Percentiles rank a stretch among this genome's conserved stretches.
These are phyloP conservation scores for Coelinius sp. DNA, from an alignment of 2,888 invertebrate species.

Conservation along the genomic window DNA sequence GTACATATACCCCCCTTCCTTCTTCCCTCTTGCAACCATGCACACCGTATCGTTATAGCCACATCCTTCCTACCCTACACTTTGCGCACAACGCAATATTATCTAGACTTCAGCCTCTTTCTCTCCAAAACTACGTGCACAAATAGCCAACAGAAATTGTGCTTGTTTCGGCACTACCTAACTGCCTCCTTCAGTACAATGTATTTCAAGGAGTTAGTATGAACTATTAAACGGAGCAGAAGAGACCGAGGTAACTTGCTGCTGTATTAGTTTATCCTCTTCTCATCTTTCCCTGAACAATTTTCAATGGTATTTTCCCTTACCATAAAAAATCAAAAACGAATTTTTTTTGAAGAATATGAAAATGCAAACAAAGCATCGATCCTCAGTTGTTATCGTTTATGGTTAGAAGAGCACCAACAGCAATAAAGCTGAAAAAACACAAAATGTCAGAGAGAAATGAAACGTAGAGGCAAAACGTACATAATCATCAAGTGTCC, in stretches of 20 bases:
- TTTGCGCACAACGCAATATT: conserved; percentile 59
- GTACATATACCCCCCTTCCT: conserved; percentile 49
- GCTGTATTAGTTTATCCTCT: too few species aligned
- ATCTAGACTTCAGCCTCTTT: conserved; percentile 56
- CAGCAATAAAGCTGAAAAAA: conserved; percentile 2
- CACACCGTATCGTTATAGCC: conserved; percentile 52
- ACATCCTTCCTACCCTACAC: conserved; percentile 56
- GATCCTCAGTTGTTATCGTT: not conserved
- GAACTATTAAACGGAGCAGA: conserved; percentile 39
- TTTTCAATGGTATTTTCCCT: too few species aligned
- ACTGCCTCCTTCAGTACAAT: conserved; percentile 53
- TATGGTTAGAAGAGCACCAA: not conserved
- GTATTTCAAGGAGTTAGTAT: conserved; percentile 42
- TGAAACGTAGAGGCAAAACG: conserved; percentile 51
- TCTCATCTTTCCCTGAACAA: conserved; percentile 23
- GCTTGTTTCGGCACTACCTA: conserved; percentile 61
- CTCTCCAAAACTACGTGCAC: conserved; percentile 56
- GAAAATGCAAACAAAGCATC: not conserved
- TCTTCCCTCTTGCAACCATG: conserved; percentile 27
- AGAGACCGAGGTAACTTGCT: not conserved
- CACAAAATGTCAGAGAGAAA: conserved; percentile 39
- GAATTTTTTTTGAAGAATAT: not conserved
- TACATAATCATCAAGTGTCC: conserved; percentile 48
- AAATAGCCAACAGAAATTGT: conserved; percentile 66
- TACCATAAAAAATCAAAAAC: not conserved